phyloP scores from a whole-genome alignment of 2,113 vertebrate genomes.

The Accipiter virgatus region DNA sequence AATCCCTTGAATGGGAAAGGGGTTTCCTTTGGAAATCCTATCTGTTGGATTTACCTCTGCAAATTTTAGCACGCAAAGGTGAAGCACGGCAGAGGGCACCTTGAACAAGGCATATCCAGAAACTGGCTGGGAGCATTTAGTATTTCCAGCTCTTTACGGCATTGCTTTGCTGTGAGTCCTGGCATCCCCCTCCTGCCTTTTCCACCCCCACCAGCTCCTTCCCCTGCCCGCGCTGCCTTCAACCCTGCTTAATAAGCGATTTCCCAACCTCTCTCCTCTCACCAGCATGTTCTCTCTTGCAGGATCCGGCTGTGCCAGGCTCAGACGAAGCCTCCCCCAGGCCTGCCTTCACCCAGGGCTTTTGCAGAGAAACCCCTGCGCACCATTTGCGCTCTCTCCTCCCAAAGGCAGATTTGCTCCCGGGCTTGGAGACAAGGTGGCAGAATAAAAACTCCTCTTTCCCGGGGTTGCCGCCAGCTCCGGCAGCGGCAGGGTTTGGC shows the following conservation, averaged over 20 bases:
- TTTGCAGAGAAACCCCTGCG: not conserved
- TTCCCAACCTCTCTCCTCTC: not conserved
- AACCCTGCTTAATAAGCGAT: not conserved
- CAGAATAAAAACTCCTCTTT: not conserved
- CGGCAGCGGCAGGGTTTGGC: not conserved
- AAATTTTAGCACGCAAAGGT: not conserved
- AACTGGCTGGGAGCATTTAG: not conserved
- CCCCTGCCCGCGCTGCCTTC: not conserved
- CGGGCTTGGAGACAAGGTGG: rapidly evolving
- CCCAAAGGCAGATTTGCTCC: not conserved
- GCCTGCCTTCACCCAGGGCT: not conserved
- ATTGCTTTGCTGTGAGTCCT: too few species aligned
- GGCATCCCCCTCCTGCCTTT: not conserved
- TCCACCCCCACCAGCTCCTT: not conserved
- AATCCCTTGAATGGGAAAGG: not conserved
- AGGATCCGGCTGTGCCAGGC: not conserved
- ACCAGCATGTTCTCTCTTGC: not conserved
- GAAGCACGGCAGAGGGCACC: not conserved
- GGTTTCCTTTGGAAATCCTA: not conserved
- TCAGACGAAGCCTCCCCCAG: not conserved
- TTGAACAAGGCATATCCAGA: not conserved
- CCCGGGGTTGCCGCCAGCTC: not conserved
- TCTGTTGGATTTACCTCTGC: not conserved
- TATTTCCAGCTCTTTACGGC: not conserved
- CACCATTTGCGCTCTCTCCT: rapidly evolving